phyloP scores from a whole-genome alignment of 2,113 vertebrate genomes.

The Seriola rivoliana region DNA sequence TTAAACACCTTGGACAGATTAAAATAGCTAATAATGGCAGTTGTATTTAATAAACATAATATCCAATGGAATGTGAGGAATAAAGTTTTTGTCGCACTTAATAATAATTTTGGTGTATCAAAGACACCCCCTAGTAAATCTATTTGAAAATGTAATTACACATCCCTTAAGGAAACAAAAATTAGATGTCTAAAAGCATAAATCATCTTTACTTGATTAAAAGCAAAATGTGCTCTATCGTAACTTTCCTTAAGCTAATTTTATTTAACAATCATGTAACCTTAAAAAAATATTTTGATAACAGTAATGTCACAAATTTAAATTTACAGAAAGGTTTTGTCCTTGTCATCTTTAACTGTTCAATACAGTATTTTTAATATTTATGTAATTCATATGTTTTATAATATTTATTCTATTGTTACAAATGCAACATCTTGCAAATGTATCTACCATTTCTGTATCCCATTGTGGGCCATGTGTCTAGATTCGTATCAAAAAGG shows the following conservation, averaged over 20 bases:
- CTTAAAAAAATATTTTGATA: too few relatives aligned
- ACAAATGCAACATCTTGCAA: too few relatives aligned
- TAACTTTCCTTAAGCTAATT: background rate
- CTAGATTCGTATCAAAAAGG: background rate
- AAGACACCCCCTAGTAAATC: background rate
- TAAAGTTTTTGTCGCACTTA: background rate
- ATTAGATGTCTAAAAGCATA: too few relatives aligned
- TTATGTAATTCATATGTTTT: too few relatives aligned
- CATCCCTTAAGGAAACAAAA: background rate
- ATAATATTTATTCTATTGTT: too few relatives aligned
- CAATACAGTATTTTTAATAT: too few relatives aligned
- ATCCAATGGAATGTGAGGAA: background rate
- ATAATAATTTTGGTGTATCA: conserved; percentile 3
- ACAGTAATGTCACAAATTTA: background rate
- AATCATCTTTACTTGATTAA: too few relatives aligned
- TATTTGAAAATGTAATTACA: conserved; percentile 1
- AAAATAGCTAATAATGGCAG: background rate
- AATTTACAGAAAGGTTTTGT: background rate
- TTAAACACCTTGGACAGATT: conserved; percentile 5
- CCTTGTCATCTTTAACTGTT: too few relatives aligned
- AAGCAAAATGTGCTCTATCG: background rate
- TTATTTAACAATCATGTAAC: too few relatives aligned
- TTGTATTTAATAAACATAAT: background rate
- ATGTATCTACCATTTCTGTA: too few relatives aligned
- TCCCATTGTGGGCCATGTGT: too few relatives aligned